Conservation (phyloP, 2,888 invertebrate species). For the Choreutis nemorana region DNA sequence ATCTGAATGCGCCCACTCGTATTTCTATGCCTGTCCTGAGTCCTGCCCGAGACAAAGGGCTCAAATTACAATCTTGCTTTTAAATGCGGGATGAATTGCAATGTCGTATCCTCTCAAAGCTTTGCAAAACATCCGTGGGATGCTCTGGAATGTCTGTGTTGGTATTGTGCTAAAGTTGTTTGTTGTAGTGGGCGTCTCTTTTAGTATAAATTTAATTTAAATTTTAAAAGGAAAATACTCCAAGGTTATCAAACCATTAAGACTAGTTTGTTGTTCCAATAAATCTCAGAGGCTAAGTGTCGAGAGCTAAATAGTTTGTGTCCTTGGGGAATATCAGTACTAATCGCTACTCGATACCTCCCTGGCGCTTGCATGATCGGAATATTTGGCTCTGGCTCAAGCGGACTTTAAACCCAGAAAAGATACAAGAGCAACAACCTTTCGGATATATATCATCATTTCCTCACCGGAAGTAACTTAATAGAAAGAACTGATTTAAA, state of each 20-base stretch:
- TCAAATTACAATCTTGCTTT: constrained; percentile 63
- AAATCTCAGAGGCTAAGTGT: too few relatives aligned
- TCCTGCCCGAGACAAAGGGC: constrained; percentile 49
- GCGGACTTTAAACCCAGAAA: too few relatives aligned
- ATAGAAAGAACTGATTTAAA: too few relatives aligned
- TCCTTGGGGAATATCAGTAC: constrained; percentile 32
- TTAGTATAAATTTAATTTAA: not conserved
- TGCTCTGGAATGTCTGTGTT: constrained; percentile 17
- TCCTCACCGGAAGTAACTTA: too few relatives aligned
- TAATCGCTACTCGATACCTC: constrained; percentile 23
- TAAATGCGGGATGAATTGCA: constrained; percentile 62
- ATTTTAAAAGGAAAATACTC: not conserved
- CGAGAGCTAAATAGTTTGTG: constrained; percentile 15
- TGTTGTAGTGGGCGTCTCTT: not conserved
- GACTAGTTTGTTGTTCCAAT: not conserved
- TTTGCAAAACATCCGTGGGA: constrained; percentile 38
- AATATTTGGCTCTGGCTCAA: constrained; percentile 13
- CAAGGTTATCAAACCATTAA: not conserved
- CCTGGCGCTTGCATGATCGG: constrained; percentile 25
- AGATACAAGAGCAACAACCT: too few relatives aligned
- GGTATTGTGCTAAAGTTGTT: constrained; percentile 17
- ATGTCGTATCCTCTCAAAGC: constrained; percentile 60
- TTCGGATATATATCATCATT: too few relatives aligned
- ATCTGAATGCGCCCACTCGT: constrained; percentile 60
- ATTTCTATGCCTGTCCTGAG: constrained; percentile 31